These are phyloP conservation scores for Blennius ocellaris DNA, from an alignment of 2,113 vertebrate genomes.

Conservation along the genomic window DNA sequence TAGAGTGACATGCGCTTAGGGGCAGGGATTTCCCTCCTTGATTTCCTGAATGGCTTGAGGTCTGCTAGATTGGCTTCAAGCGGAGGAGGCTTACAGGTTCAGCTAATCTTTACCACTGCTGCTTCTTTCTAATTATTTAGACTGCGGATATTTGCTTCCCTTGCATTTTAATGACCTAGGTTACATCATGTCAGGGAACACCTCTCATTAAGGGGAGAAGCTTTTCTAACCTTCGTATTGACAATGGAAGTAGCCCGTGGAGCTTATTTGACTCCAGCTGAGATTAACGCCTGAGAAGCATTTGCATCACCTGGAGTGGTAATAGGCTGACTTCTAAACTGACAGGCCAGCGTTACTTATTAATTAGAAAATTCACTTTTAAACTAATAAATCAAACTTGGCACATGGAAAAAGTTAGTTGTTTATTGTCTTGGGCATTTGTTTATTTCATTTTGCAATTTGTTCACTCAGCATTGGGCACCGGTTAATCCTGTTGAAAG, in stretches of 20 bases:
- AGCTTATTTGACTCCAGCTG: constrained; percentile 16
- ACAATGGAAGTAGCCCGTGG: constrained; percentile 17
- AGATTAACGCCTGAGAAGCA: constrained; percentile 43
- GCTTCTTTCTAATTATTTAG: constrained; percentile 35
- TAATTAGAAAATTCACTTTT: constrained; percentile 34
- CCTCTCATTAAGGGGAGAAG: constrained; percentile 29
- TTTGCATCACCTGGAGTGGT: constrained; percentile 30
- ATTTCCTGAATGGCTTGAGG: constrained; percentile 32
- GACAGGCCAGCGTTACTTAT: constrained; percentile 31
- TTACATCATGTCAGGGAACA: constrained; percentile 40
- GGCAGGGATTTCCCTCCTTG: constrained; percentile 38
- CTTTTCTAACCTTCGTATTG: constrained; percentile 35
- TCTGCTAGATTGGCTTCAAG: constrained; percentile 27
- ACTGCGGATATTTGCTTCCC: constrained; percentile 22
- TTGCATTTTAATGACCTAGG: constrained; percentile 20
- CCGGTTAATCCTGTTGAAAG: neutral
- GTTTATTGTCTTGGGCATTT: neutral
- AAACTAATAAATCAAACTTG: constrained; percentile 21
- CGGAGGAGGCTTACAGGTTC: constrained; percentile 19
- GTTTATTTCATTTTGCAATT: no score
- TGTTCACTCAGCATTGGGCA: no score
- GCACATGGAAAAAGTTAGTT: neutral
- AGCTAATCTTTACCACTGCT: constrained; percentile 39
- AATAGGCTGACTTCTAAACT: constrained; percentile 28
- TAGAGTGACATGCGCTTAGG: constrained; percentile 26